A percentile compares a stretch with the other conserved stretches of the same genome.
Evolutionary conservation across 2,113 vertebrate genomes (phyloP).

Genomic region (Pseudopodoces humilis): DNA sequence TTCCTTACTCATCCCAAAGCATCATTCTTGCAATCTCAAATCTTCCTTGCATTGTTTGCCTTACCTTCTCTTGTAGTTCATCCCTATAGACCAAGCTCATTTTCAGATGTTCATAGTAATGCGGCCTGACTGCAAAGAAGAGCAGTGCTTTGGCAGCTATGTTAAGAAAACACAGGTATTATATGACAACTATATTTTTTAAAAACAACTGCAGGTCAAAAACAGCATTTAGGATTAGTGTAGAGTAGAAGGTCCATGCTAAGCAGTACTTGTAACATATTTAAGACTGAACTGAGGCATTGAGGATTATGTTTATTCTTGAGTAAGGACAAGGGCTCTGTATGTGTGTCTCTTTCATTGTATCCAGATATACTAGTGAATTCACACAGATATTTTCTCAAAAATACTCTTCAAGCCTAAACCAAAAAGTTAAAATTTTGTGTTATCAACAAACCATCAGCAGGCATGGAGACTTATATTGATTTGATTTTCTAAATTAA

Average conservation of each 20-base stretch:
- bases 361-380: not conserved
- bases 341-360: not conserved
- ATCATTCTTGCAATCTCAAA: conserved; percentile 34
- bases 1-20: not conserved
- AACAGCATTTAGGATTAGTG: not conserved
- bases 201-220: not conserved
- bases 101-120: conserved; percentile 5
- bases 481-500: conserved; percentile 24
- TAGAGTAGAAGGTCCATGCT: not conserved
- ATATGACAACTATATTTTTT: not conserved
- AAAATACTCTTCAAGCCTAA: not conserved
- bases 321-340: not conserved
- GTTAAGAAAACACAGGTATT: conserved; percentile 12
- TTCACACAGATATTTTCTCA: not conserved
- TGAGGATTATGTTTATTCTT: not conserved
- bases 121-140: conserved; percentile 35
- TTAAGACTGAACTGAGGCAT: not conserved
- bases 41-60: conserved; percentile 19
- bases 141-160: not conserved
- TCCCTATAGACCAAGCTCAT: not conserved
- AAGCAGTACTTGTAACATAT: not conserved
- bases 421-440: not conserved
- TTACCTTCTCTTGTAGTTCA: conserved; percentile 28
- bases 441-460: not conserved
- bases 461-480: not conserved